phyloP scores from a whole-genome alignment of 1,140 invertebrate species.

The Drosophila kanapiae region DNA sequence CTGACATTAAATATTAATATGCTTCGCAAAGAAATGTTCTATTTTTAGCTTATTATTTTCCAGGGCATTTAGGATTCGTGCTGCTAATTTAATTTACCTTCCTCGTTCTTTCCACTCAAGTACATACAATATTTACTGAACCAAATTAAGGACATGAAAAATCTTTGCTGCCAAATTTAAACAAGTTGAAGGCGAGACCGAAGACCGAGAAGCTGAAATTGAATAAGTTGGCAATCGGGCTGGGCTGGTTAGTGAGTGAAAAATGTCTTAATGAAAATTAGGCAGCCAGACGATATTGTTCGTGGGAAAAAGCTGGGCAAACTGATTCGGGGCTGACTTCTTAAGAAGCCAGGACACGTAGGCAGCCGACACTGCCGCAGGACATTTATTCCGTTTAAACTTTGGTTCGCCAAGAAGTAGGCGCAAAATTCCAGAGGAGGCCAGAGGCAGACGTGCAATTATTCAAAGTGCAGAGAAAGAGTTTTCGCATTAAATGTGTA shows the following conservation, averaged over 20 bases:
- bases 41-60: not conserved
- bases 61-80: conserved; percentile 6
- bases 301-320: conserved; percentile 25
- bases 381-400: conserved; percentile 44
- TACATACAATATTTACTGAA: conserved; percentile 28
- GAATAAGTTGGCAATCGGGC: conserved; percentile 46
- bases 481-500: conserved; percentile 60
- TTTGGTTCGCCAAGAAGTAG: conserved; percentile 28
- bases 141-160: conserved; percentile 47
- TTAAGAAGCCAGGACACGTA: conserved; percentile 49
- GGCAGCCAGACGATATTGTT: conserved; percentile 39
- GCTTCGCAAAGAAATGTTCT: not conserved
- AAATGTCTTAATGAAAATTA: conserved; percentile 57
- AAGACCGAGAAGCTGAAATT: conserved; percentile 34
- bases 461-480: conserved; percentile 72
- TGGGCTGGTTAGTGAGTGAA: conserved; percentile 44
- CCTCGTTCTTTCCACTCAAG: not conserved
- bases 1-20: not conserved
- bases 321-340: conserved; percentile 42
- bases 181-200: conserved; percentile 11
- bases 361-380: conserved; percentile 33
- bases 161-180: conserved; percentile 26
- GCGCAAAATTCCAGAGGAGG: conserved; percentile 6
- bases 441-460: conserved; percentile 65
- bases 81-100: not conserved